phyloP scores from a whole-genome alignment of 2,888 invertebrate genomes.

The Temnothorax unifasciatus region DNA sequence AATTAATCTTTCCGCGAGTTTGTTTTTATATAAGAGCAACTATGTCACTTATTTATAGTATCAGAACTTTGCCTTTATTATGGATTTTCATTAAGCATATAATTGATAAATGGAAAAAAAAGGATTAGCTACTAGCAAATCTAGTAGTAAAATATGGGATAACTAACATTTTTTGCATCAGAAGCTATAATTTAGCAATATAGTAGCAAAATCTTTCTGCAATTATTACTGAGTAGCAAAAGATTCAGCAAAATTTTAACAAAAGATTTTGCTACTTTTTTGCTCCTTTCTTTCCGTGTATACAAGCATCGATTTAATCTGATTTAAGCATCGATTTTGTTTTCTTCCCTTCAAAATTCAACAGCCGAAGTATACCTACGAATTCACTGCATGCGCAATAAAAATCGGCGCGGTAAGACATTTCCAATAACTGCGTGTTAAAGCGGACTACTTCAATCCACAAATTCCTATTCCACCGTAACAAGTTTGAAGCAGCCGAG shows the following conservation, averaged over 20 bases:
- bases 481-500: neutral
- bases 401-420: neutral
- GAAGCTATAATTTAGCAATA: too few species aligned
- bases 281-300: too few species aligned
- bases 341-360: neutral
- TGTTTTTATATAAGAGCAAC: neutral
- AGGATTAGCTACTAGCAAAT: too few species aligned
- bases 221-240: too few species aligned
- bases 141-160: too few species aligned
- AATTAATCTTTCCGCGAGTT: slow-evolving; percentile 24
- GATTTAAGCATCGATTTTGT: neutral
- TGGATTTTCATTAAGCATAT: neutral
- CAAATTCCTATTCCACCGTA: slow-evolving; percentile 5
- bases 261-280: too few species aligned
- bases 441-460: slow-evolving; percentile 16
- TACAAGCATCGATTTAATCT: neutral
- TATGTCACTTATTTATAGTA: neutral
- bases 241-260: too few species aligned
- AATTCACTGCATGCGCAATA: neutral
- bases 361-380: neutral
- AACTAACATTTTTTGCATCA: too few species aligned
- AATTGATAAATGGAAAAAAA: neutral
- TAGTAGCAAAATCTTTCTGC: too few species aligned
- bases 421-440: slow-evolving; percentile 20
- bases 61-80: neutral